A percentile compares a stretch with the other conserved stretches of the same genome.
phyloP scores from a whole-genome alignment of 2,113 vertebrate genomes.

The Oncorhynchus nerka region DNA sequence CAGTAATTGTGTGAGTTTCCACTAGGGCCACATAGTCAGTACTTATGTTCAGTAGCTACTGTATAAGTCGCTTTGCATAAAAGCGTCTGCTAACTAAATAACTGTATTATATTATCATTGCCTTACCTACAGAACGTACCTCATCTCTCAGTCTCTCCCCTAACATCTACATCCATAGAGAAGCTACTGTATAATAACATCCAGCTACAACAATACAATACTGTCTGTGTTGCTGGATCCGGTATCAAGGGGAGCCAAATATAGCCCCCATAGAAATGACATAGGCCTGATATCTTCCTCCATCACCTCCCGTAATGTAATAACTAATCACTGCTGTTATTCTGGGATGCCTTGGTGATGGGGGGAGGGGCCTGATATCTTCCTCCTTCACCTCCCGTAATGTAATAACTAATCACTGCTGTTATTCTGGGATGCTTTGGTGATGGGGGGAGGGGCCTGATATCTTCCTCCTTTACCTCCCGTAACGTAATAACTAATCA shows the following conservation, averaged over 20 bases:
- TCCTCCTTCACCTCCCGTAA: conserved; percentile 57
- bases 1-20: too few relatives aligned
- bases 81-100: too few relatives aligned
- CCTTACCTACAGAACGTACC: too few relatives aligned
- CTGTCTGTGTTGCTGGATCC: conserved; percentile 44
- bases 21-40: too few relatives aligned
- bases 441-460: neutral
- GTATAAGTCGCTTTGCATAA: too few relatives aligned
- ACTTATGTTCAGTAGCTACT: too few relatives aligned
- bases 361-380: too few relatives aligned
- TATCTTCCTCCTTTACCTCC: conserved; percentile 40
- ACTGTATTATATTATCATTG: too few relatives aligned
- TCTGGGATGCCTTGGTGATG: conserved; percentile 52
- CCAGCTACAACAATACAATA: too few relatives aligned
- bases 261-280: conserved; percentile 67
- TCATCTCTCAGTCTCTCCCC: neutral
- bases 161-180: conserved; percentile 15
- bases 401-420: conserved; percentile 67
- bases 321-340: conserved; percentile 64
- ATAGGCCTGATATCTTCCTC: conserved; percentile 64
- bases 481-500: conserved; percentile 69
- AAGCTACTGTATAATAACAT: too few relatives aligned
- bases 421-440: conserved; percentile 58
- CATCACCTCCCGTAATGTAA: conserved; percentile 65
- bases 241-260: conserved; percentile 64